Base-by-base conservation (phyloP, 2,888 invertebrate species). In the Protonemura montana region DNA sequence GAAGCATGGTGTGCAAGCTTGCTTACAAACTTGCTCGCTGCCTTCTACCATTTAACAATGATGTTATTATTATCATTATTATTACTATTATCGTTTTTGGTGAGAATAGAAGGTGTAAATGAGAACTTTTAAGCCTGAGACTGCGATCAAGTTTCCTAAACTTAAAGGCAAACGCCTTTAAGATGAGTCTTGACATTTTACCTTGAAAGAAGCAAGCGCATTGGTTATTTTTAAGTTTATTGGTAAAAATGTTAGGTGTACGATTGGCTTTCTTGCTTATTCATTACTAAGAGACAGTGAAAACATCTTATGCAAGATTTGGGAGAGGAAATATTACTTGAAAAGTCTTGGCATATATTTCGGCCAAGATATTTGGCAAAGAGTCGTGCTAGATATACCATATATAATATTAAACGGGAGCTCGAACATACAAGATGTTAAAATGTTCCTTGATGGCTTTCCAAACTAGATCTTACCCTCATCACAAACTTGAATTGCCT, bases 401-500 rank as follows among this genome's bases (percentile, higher is more conserved):
- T 78, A 28, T 78, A 78, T 35, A 35, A 35, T 35, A 35, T 35
- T 35, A 29, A 78, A 78, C 78, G 78, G 29, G 7, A 25, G 29
- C 21, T 7, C 7, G 29, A 78, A 28, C n/a, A 28, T 78, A 27
- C 78, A 78, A 28, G 27, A 26, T 27, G 78, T 78, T 27, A 78
- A 78, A 78, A 78, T 29, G 78, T 28, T 78, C 29, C 29, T 78
- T 78, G 78, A 78, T 78, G 78, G 78, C 10, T 78, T 78, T 78
- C 78, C 28, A 78, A 29, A 27, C 29, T 78, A 29, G 78, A 78
- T 78, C 78, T 78, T 29, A 2, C 27, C 13, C 78, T 78, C 78
- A 78, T 78, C 78, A 78, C 27, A 78, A 78, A 78, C 78, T 78
- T 29, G 78, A 78, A 78, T 78, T 78, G 78, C 28, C 78, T 78